phyloP scores from a whole-genome alignment of 2,797 vertebrate genomes.

The Rhabdophis nuchalis region DNA sequence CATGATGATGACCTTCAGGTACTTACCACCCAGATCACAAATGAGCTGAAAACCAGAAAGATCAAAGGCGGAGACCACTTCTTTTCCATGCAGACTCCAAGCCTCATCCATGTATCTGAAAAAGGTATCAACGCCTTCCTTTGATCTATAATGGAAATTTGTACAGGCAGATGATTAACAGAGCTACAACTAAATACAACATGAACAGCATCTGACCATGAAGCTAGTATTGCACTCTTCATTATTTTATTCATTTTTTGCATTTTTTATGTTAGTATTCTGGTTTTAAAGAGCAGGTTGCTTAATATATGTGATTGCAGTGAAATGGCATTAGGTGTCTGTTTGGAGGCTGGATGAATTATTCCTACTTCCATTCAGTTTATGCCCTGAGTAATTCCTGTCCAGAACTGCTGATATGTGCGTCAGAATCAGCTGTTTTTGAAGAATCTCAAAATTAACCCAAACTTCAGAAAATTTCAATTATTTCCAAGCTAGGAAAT shows the following conservation, averaged over 20 bases:
- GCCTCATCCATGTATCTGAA: background rate
- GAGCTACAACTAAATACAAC: background rate
- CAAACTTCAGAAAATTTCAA: background rate
- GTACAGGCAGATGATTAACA: background rate
- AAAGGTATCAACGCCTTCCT: background rate
- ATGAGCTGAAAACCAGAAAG: background rate
- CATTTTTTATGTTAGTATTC: background rate
- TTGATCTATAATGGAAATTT: background rate
- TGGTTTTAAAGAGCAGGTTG: background rate
- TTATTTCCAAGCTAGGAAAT: background rate
- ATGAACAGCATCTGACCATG: background rate
- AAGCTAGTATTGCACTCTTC: background rate
- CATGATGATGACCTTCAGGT: background rate
- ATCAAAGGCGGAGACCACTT: background rate
- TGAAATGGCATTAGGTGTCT: background rate
- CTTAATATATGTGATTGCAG: background rate
- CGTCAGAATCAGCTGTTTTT: background rate
- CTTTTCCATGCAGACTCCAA: conserved; percentile 63
- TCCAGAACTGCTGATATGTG: background rate
- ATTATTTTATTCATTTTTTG: background rate
- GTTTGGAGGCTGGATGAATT: background rate
- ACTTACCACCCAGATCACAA: background rate
- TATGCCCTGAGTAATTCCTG: background rate
- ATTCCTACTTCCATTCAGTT: background rate
- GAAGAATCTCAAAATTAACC: background rate